Evolutionary conservation across 2,888 invertebrate genomes (phyloP).

Genomic region (Copidosoma aretas): DNA sequence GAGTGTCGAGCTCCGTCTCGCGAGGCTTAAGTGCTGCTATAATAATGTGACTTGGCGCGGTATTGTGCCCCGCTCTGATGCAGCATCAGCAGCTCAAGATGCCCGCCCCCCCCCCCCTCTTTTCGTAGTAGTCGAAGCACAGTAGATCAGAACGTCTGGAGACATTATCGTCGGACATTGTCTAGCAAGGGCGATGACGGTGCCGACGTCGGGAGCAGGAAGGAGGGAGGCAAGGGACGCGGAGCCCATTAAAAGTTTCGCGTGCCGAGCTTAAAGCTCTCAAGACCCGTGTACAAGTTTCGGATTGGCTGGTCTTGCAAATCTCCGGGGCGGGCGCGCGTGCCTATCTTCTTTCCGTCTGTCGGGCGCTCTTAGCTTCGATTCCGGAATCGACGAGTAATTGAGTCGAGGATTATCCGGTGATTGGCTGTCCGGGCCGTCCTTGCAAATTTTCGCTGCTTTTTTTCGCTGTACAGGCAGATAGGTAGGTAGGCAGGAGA

Average conservation of each 20-base stretch:
- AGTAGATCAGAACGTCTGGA: not conserved
- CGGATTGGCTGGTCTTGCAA: slow-evolving; percentile 12
- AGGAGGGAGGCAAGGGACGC: not conserved
- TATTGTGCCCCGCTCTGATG: slow-evolving; percentile 2
- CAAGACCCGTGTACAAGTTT: slow-evolving; percentile 33
- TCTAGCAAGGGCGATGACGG: slow-evolving; percentile 5
- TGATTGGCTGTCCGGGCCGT: not conserved
- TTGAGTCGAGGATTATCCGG: slow-evolving; percentile 1
- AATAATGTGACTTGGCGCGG: slow-evolving; percentile 4
- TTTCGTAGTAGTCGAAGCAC: too few species aligned
- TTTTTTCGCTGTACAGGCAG: not conserved
- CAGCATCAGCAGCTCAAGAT: not conserved
- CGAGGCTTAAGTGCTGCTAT: slow-evolving; percentile 13
- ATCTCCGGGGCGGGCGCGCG: not conserved
- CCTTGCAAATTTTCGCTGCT: not conserved
- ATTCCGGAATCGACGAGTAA: slow-evolving; percentile 12
- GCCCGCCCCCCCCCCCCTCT: not conserved
- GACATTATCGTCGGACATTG: slow-evolving; percentile 24
- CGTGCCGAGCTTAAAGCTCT: slow-evolving; percentile 21
- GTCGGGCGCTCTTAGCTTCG: not conserved
- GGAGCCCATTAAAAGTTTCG: slow-evolving; percentile 37
- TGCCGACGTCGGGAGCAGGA: not conserved
- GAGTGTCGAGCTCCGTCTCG: slow-evolving; percentile 8
- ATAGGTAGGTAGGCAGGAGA: too few species aligned
- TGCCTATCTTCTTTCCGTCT: not conserved